Conservation (phyloP, 2,113 vertebrate species). For the Plotosus lineatus region DNA sequence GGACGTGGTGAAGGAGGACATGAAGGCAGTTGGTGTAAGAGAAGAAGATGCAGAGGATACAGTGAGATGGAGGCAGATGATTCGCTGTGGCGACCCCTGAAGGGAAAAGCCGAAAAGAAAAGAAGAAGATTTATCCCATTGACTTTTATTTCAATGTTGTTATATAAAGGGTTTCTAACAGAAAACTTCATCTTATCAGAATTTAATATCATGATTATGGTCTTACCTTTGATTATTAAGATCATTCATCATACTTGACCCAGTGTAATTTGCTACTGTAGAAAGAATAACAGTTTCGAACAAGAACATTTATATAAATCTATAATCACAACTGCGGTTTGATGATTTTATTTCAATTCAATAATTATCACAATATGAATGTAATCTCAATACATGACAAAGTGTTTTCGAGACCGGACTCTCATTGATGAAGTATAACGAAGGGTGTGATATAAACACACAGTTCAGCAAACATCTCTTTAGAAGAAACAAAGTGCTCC, state of each 20-base stretch:
- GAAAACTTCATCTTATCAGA: background rate
- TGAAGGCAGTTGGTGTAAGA: too few relatives aligned
- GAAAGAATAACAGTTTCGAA: background rate
- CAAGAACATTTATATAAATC: background rate
- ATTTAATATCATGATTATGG: background rate
- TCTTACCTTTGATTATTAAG: background rate
- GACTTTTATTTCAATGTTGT: background rate
- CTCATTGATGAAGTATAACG: background rate
- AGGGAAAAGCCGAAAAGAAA: too few relatives aligned
- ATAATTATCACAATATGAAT: background rate
- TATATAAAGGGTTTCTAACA: background rate
- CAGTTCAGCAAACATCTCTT: background rate
- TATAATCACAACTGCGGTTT: background rate
- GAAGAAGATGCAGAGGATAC: too few relatives aligned
- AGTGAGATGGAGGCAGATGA: too few relatives aligned
- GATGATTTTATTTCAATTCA: background rate
- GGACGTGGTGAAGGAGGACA: too few relatives aligned
- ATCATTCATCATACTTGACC: background rate
- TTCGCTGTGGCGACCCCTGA: too few relatives aligned
- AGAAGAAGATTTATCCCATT: too few relatives aligned
- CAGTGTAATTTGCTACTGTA: background rate
- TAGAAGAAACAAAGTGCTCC: background rate
- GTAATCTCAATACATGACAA: background rate
- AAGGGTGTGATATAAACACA: background rate
- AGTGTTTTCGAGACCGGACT: background rate